Conservation (phyloP, 2,888 invertebrate species). For the Conistra vaccinii region DNA sequence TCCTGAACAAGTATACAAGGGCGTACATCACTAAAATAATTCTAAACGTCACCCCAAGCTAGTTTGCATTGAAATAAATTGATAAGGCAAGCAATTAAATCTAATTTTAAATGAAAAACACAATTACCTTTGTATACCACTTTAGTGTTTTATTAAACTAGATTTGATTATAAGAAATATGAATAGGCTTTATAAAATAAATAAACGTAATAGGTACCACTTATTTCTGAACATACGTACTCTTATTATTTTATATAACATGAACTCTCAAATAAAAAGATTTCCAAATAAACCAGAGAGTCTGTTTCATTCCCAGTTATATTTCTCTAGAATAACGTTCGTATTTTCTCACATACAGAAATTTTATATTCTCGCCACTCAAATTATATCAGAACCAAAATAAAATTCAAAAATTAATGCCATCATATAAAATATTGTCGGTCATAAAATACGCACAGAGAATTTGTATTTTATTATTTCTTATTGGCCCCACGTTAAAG, state of each 20-base stretch:
- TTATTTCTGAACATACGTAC: neutral
- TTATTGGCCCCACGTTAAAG: neutral
- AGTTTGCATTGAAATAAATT: neutral
- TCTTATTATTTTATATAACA: neutral
- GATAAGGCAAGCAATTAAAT: neutral
- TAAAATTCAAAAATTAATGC: constrained; percentile 33
- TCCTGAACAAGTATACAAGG: neutral
- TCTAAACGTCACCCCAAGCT: neutral
- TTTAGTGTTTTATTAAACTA: neutral
- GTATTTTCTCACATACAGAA: constrained; percentile 17
- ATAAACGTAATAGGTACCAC: neutral
- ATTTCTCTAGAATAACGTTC: constrained; percentile 15
- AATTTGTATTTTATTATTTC: no score
- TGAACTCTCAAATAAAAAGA: neutral
- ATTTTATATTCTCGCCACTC: constrained; percentile 27
- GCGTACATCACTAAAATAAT: neutral
- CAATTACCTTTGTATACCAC: neutral
- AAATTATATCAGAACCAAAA: constrained; percentile 18
- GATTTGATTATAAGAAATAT: neutral
- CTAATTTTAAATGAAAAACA: neutral
- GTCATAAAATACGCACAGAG: neutral
- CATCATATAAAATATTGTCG: constrained; percentile 20
- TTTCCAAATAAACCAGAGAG: constrained; percentile 15
- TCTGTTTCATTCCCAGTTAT: constrained; percentile 2
- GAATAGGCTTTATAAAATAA: neutral